Evolutionary conservation across 2,113 vertebrate genomes (phyloP), one percentile per base, ranked within the genome.

Genomic region (Lamprologus ornatipinnis): DNA sequence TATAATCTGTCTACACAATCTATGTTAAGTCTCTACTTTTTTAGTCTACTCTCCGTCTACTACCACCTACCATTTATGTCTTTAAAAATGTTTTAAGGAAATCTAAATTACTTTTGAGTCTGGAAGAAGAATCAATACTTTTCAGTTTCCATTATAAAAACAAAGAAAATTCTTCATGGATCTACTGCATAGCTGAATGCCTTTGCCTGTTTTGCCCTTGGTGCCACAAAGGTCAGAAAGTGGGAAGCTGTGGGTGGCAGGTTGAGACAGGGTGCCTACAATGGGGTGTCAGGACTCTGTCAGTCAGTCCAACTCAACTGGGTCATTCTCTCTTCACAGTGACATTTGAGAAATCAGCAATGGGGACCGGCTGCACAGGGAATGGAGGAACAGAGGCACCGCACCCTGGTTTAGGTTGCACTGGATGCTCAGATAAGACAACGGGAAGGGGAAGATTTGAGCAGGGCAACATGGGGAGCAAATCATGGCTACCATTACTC

Each of bases 341-440:
- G 92, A 92, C 87, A 95, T 89, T 90, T 65, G 94, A 94, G 93
- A 92, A 85, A 88, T 15, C 79, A 89, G 84, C 60, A 35, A 83
- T 79, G 88, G 83, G 79, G 85, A 81, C 79, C 26, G 82, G 73
- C 89, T 86, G 88, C 5, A 40, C 81, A 58, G 80, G 83, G 85
- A 87, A 42, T n/a, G 85, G 89, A 82, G 85, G 45, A 82, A 86
- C 28, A n/a, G 84, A 84, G 73, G 83, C 81, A 33, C 47, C 6
- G 47, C 82, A 45, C 83, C 87, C 92, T 81, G 87, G 94, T 73
- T 94, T 90, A 45, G 86, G 92, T 94, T 94, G 93, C 94, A 92
- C 63, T 81, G 90, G 82, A 85, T 45, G 88, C 85, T 85, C 87
- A 88, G 95, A 96, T 96, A 95, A 96, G 89, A 82, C 6, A 88